Evolutionary conservation across 35 echinoderm and acorn worm species (phyloP).

Genomic region (Ophiothrix spiculata): DNA sequence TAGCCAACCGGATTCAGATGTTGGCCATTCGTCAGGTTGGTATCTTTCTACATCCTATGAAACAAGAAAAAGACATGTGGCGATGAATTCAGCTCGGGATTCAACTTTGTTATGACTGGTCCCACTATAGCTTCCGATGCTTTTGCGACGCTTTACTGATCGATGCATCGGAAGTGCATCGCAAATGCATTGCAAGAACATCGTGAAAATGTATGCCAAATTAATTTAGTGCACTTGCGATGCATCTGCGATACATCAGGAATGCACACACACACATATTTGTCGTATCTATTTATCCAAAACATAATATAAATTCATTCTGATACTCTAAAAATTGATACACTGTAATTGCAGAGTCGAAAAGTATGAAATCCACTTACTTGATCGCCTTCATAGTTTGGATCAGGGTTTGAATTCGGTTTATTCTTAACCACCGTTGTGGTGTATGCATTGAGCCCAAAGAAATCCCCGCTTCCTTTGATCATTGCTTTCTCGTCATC

Average conservation of each 20-base stretch:
- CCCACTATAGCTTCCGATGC: background rate
- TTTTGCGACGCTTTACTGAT: background rate
- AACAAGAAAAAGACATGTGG: background rate
- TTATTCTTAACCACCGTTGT: slow-evolving; percentile 57
- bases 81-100: background rate
- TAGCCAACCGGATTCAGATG: slow-evolving; percentile 63
- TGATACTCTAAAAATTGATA: background rate
- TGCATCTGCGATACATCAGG: background rate
- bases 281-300: background rate
- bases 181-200: background rate
- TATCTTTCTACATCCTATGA: slow-evolving; percentile 61
- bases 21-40: slow-evolving; percentile 77
- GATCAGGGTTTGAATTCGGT: slow-evolving; percentile 19
- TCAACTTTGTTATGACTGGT: background rate
- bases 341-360: background rate
- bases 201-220: background rate
- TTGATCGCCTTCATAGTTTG: slow-evolving; percentile 54
- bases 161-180: background rate
- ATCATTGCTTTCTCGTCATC: slow-evolving; percentile 79
- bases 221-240: background rate
- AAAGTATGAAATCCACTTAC: no score
- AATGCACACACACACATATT: background rate
- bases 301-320: background rate
- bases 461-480: slow-evolving; percentile 87
- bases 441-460: slow-evolving; percentile 88